phyloP scores from a whole-genome alignment of 64 coral and sea anemone species.

The Cladopsammia gracilis region DNA sequence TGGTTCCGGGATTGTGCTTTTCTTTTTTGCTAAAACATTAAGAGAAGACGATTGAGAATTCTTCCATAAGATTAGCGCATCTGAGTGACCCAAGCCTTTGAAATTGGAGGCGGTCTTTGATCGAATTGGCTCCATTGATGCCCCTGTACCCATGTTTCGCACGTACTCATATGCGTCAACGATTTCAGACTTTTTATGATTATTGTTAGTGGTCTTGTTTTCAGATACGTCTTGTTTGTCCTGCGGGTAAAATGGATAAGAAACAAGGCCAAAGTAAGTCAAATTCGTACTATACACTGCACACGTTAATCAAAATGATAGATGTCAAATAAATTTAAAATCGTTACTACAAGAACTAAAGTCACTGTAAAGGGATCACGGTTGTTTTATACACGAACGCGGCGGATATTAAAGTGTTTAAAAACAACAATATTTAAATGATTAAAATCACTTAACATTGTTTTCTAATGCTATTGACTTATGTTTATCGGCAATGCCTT shows the following conservation, averaged over 20 bases:
- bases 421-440: too few relatives aligned
- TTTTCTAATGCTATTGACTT: too few relatives aligned
- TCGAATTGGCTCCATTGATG: constrained; percentile 85
- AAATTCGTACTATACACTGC: not conserved
- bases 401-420: too few relatives aligned
- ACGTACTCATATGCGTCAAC: constrained; percentile 93
- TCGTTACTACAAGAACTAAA: too few relatives aligned
- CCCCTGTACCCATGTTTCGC: constrained; percentile 85
- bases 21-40: constrained; percentile 78
- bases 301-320: too few relatives aligned
- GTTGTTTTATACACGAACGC: too few relatives aligned
- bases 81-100: constrained; percentile 58
- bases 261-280: too few relatives aligned
- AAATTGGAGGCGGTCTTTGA: constrained; percentile 78
- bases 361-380: too few relatives aligned
- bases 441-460: too few relatives aligned
- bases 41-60: constrained; percentile 76
- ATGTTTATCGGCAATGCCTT: too few relatives aligned
- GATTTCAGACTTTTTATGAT: constrained; percentile 78
- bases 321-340: too few relatives aligned
- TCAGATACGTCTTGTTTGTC: constrained; percentile 1
- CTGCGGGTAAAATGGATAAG: not conserved
- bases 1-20: constrained; percentile 82
- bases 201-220: constrained; percentile 17
- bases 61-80: constrained; percentile 84